Base-by-base conservation (phyloP, 2,113 vertebrate species). In the Pseudopodoces humilis region DNA sequence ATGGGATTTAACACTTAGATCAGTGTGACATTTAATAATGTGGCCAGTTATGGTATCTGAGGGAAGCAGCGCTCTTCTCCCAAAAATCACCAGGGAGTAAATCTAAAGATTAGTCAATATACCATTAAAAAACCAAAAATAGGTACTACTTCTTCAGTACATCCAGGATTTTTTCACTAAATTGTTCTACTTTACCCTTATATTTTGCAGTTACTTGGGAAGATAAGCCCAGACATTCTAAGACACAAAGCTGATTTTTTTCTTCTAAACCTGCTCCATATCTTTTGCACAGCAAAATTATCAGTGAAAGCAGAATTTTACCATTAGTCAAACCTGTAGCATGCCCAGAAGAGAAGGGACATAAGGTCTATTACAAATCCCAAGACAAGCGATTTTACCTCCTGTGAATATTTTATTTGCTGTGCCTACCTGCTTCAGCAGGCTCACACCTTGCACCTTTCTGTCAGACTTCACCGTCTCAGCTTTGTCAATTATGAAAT, bases 391-490 rank as follows among this genome's bases (percentile, higher is more conserved):
- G 87, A 75, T 52, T 30, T 77, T 81, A 88, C 25, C 67, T 43
- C 60, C 62, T 68, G 19, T 35, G 22, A 88, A 62, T 43, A 63
- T 47, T 33, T 39, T 63, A 27, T 60, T 74, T 77, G 13, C 59
- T 35, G 13, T 21, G 68, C 91, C 96, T 97, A 98, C 97, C 98
- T 97, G 95, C 91, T 50, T 35, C 33, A 90, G 94, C 79, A 82
- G 92, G 96, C 64, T 95, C 76, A 37, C 94, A 64, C 93, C 80
- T 68, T 72, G 72, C 58, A 92, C 82, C 52, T 44, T 60, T 84
- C 74, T 85, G 82, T 71, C 90, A 77, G 93, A 59, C 46, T 55
- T 83, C 90, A 97, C 86, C 1, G n/a, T 55, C 67, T 76, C 87
- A 85, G 88, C 71, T 96, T 76, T 59, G 88, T 27, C 83, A 97